Evolutionary conservation across 2,113 vertebrate species (phyloP).

Genomic region (Pavo muticus): DNA sequence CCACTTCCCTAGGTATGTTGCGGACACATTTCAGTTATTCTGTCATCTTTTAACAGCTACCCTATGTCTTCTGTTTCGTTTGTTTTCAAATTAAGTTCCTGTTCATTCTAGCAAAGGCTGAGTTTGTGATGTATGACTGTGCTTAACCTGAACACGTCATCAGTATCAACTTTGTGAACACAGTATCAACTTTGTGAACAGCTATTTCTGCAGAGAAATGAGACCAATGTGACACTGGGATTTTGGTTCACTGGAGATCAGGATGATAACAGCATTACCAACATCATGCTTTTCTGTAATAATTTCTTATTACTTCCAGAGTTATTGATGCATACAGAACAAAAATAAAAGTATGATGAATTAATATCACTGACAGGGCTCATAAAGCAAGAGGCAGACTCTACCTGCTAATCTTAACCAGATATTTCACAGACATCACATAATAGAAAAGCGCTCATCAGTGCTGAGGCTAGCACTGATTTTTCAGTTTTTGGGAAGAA

Average conservation of each 20-base stretch:
- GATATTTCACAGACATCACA: neutral
- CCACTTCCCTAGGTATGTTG: neutral
- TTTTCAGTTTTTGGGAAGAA: neutral
- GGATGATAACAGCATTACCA: neutral
- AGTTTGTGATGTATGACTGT: neutral
- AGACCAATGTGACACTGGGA: neutral
- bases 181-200: neutral
- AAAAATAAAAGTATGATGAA: constrained; percentile 12
- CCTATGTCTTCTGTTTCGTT: neutral
- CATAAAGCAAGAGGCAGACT: neutral
- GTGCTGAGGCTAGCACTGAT: neutral
- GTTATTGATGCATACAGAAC: neutral
- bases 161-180: neutral
- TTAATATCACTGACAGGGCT: neutral
- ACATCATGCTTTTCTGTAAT: neutral
- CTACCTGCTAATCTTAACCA: neutral
- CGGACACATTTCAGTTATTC: neutral
- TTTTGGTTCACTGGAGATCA: neutral
- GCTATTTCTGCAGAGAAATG: neutral
- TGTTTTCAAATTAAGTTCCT: constrained; percentile 49
- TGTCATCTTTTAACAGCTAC: constrained; percentile 24
- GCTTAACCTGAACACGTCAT: constrained; percentile 10
- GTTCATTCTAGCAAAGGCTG: constrained; percentile 22
- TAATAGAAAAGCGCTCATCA: neutral
- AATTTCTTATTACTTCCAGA: constrained; percentile 2